phyloP scores from a whole-genome alignment of 2,888 invertebrate species.

The Fabriciana adippe region DNA sequence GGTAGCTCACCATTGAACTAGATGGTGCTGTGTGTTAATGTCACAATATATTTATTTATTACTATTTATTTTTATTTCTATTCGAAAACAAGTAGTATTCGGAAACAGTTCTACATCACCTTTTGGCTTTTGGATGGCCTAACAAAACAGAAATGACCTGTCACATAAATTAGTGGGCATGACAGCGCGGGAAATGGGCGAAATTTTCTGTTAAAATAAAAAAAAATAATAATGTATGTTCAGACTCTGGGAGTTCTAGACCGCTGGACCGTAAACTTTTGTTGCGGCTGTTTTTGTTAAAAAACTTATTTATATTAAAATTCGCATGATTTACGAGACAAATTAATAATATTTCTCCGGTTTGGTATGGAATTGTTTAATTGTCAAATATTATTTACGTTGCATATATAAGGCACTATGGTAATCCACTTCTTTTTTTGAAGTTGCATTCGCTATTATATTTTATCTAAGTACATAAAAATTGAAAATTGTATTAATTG shows the following conservation, averaged over 20 bases:
- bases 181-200: constrained; percentile 50
- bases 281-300: constrained; percentile 12
- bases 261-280: constrained; percentile 15
- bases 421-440: background rate
- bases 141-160: constrained; percentile 51
- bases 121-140: constrained; percentile 37
- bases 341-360: background rate
- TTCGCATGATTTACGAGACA: constrained; percentile 5
- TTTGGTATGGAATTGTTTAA: too few relatives aligned
- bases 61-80: background rate
- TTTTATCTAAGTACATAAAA: too few relatives aligned
- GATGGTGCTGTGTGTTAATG: too few relatives aligned
- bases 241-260: constrained; percentile 7
- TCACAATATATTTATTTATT: background rate
- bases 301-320: constrained; percentile 10
- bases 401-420: background rate
- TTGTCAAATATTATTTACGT: background rate
- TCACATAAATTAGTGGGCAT: constrained; percentile 58
- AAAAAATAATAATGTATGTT: constrained; percentile 23
- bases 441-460: too few relatives aligned
- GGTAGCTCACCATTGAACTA: too few relatives aligned
- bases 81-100: constrained; percentile 7
- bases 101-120: constrained; percentile 23
- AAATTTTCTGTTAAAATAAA: constrained; percentile 43
- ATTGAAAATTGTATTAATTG: too few relatives aligned